Evolutionary conservation across 37 sponge, comb jelly and placozoan species (phyloP), one percentile per base, ranked within the genome.

Genomic region (Spongilla lacustris): DNA sequence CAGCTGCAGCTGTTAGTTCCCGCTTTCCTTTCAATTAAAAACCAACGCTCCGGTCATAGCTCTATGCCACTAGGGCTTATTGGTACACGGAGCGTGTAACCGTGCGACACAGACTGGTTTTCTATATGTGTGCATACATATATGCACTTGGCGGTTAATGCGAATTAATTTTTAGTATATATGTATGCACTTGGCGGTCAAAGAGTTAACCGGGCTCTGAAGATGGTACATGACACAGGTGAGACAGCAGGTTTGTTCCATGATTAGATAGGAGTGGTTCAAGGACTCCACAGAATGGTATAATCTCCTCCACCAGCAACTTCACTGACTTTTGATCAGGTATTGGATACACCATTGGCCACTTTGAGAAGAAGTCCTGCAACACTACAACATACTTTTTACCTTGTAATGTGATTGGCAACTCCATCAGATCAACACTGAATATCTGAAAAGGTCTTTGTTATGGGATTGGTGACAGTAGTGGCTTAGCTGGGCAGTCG

Each of bases 291-390:
- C 29, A 84, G 36, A 78, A 67, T 24, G 74, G 84, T 22, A 84
- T 22, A 4, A 78, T 29, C 32, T 83, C 78, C 25, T 89, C 89
- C 0, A 33, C 81, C 9, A 91, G 30, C 68, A 91, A 36, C 46
- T 67, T 32, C 4, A 27, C 68, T 6, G 87, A 29, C 79, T 86
- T 86, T 67, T 87, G 87, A 48, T 91, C 92, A 28, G 80, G 92
- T 5, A 82, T 33, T 34, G 92, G 84, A 66, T 71, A 91, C 13
- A 87, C 92, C 35, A 87, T 48, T 23, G 92, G 92, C 84, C 88
- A 91, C 68, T 91, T 87, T 8, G 89, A 78, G 29, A 88, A 73
- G 25, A 91, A 83, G 67, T 91, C 84, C 35, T 91, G 91, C 36
- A 91, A 81, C 19, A 91, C 87, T 6, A 91, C 27, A 12, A 82